A percentile compares a stretch with the other conserved stretches of the same genome.
phyloP scores from a whole-genome alignment of 2,113 vertebrate species.

The Cervus canadensis region DNA sequence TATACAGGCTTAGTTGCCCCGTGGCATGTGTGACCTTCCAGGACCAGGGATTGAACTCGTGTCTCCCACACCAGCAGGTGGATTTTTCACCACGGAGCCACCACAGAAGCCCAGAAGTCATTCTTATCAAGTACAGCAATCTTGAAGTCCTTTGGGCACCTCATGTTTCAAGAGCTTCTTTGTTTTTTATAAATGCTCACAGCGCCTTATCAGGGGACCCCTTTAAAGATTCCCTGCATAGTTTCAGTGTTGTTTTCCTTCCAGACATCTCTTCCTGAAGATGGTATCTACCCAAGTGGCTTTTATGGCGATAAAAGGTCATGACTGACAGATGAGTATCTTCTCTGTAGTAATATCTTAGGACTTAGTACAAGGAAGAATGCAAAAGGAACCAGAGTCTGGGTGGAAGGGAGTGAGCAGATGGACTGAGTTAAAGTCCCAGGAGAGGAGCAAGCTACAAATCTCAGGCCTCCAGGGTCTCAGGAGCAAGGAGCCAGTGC shows the following conservation, averaged over 20 bases:
- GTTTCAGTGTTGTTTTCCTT: not conserved
- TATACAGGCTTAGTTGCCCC: not conserved
- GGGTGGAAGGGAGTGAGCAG: not conserved
- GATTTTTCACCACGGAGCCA: not conserved
- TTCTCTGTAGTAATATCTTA: not conserved
- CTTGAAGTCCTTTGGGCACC: not conserved
- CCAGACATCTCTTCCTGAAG: not conserved
- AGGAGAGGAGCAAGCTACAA: not conserved
- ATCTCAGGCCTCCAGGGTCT: not conserved
- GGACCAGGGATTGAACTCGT: not conserved
- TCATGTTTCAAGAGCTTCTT: not conserved
- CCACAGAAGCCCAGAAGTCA: not conserved
- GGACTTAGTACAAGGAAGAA: not conserved
- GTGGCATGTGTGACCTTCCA: not conserved
- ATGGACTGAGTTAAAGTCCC: not conserved
- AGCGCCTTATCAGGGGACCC: not conserved
- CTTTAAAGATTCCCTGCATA: not conserved
- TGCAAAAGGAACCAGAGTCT: not conserved
- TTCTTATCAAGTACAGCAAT: not conserved
- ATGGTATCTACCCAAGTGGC: not conserved
- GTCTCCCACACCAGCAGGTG: not conserved
- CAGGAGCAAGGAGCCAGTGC: not conserved
- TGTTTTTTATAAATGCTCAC: not conserved
- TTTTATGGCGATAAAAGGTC: not conserved
- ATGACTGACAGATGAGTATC: not conserved